These are phyloP conservation scores for Boulengerochromis microlepis DNA, from an alignment of 2,113 vertebrate species.

Conservation along the genomic window DNA sequence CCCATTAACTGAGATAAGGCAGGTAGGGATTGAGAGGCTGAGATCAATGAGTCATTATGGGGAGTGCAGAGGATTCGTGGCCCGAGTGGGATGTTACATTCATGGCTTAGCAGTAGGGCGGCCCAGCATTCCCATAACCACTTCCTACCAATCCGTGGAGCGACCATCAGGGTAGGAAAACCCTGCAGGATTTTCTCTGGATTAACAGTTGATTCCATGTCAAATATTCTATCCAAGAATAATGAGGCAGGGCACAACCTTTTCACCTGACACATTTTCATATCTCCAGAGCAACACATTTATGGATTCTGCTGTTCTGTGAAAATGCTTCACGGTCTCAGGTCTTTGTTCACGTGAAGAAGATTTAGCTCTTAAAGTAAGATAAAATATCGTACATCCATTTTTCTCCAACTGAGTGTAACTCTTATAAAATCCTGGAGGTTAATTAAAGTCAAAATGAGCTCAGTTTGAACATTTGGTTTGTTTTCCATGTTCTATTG, in stretches of 20 bases:
- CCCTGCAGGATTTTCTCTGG: constrained; percentile 44
- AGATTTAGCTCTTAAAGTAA: neutral
- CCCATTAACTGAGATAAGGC: constrained; percentile 59
- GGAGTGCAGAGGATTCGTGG: constrained; percentile 9
- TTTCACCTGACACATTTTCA: constrained; percentile 22
- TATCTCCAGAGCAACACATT: neutral
- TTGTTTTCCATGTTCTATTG: neutral
- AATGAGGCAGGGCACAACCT: constrained; percentile 16
- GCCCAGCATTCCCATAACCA: constrained; percentile 12
- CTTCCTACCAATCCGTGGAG: neutral
- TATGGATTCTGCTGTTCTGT: neutral
- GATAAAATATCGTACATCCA: neutral
- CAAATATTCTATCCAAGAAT: constrained; percentile 49
- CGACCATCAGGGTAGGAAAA: constrained; percentile 3
- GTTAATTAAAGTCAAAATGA: neutral
- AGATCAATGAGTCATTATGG: constrained; percentile 60
- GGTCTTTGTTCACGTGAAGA: neutral
- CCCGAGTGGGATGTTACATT: constrained; percentile 2
- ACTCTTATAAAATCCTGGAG: neutral
- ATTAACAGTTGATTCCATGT: constrained; percentile 49
- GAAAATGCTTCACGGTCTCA: constrained; percentile 16
- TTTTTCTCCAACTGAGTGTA: neutral
- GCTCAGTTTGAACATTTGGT: neutral
- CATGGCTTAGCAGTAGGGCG: constrained; percentile 18
- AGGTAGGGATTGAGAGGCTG: constrained; percentile 45